phyloP scores from a whole-genome alignment of 2,888 invertebrate species.

The Melinaea menophilus region DNA sequence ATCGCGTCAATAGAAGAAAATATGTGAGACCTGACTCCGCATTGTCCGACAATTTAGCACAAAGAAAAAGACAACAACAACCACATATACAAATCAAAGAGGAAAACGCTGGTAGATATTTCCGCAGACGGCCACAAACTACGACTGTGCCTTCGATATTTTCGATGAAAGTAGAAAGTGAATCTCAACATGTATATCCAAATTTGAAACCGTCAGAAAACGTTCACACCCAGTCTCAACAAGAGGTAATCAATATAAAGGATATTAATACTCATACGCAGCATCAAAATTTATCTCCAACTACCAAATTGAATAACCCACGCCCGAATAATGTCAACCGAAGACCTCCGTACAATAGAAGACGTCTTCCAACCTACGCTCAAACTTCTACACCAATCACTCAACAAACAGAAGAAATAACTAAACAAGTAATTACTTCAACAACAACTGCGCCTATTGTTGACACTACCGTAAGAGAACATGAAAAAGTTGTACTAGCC shows the following conservation, averaged over 20 bases:
- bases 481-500: conserved; percentile 12
- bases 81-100: conserved; percentile 46
- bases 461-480: not conserved
- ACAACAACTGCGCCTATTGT: not conserved
- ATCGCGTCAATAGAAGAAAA: not conserved
- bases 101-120: conserved; percentile 45
- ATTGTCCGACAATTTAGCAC: conserved; percentile 45
- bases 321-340: not conserved
- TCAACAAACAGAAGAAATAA: not conserved
- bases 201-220: conserved; percentile 6
- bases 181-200: conserved; percentile 33
- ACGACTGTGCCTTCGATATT: conserved; percentile 38
- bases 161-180: conserved; percentile 22
- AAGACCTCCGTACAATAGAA: not conserved
- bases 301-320: no score
- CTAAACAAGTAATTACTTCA: not conserved
- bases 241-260: not conserved
- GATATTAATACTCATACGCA: not conserved
- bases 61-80: conserved; percentile 42
- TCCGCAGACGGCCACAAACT: conserved; percentile 35
- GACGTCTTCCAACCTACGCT: not conserved
- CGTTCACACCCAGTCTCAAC: not conserved
- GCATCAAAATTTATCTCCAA: no score
- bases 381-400: not conserved
- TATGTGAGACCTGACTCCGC: conserved; percentile 37